Evolutionary conservation across 1,140 invertebrate genomes (phyloP).

Genomic region (Maniola jurtina): DNA sequence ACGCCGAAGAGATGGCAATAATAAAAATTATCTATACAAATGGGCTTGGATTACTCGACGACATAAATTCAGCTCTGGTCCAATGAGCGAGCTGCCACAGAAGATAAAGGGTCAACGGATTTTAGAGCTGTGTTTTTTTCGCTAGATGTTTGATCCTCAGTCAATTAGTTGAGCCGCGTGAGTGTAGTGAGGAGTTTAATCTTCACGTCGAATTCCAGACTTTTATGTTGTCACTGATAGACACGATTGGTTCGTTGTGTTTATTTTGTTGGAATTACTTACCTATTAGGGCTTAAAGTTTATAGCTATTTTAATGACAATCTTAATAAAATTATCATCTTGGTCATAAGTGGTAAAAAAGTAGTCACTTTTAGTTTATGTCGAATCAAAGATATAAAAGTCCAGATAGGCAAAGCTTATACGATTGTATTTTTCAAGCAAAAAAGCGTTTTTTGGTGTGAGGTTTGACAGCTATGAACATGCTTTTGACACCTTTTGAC

Average conservation of each 20-base stretch:
- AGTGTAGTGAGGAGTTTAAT: slow-evolving; percentile 9
- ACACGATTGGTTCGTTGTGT: neutral
- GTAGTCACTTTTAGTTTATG: too few species aligned
- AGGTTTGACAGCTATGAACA: too few species aligned
- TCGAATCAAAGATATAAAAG: too few species aligned
- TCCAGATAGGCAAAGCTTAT: too few species aligned
- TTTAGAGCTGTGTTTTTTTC: slow-evolving; percentile 60
- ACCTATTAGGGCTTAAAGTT: too few species aligned
- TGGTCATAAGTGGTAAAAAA: too few species aligned
- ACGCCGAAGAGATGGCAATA: slow-evolving; percentile 74
- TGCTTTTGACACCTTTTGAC: too few species aligned
- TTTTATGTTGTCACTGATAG: neutral
- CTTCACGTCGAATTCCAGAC: slow-evolving; percentile 19
- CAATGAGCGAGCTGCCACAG: slow-evolving; percentile 60
- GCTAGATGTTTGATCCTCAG: slow-evolving; percentile 49
- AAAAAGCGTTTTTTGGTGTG: too few species aligned
- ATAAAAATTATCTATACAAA: slow-evolving; percentile 79
- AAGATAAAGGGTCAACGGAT: slow-evolving; percentile 74
- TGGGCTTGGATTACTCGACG: slow-evolving; percentile 73
- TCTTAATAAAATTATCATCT: too few species aligned
- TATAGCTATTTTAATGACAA: too few species aligned
- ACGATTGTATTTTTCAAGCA: too few species aligned
- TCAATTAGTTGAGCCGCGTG: slow-evolving; percentile 19
- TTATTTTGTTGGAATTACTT: slow-evolving; percentile 6
- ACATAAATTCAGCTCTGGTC: slow-evolving; percentile 76